phyloP scores from a whole-genome alignment of 2,113 vertebrate genomes.

The Crypturellus undulatus region DNA sequence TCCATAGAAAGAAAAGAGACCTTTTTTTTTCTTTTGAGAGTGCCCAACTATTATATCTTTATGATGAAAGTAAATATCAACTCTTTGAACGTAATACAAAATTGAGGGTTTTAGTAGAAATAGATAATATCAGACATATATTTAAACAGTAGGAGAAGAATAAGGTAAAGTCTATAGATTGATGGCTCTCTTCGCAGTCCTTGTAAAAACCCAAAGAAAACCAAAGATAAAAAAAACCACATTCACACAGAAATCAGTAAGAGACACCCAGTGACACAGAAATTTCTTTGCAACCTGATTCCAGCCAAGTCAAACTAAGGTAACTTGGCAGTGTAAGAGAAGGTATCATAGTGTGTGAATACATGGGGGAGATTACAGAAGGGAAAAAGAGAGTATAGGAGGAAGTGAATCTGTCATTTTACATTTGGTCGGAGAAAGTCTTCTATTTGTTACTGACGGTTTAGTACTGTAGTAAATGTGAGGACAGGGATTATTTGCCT shows the following conservation, averaged over 20 bases:
- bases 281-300: neutral
- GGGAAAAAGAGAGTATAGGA: neutral
- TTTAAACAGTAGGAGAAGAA: neutral
- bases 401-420: neutral
- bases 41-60: neutral
- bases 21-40: neutral
- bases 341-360: neutral
- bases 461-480: neutral
- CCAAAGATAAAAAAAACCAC: neutral
- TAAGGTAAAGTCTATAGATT: neutral
- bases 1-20: neutral
- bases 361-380: neutral
- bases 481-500: neutral
- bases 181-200: neutral
- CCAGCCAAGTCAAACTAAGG: neutral
- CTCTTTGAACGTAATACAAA: neutral
- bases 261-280: neutral
- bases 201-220: neutral
- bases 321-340: neutral
- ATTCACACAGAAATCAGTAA: neutral
- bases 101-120: neutral
- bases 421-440: neutral
- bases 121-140: neutral
- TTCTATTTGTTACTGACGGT: neutral
- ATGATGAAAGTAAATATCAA: neutral